A percentile compares a stretch with the other conserved stretches of the same genome.
These are phyloP conservation scores for Aepyceros melampus DNA, from an alignment of 2,113 vertebrate genomes.

Conservation along the genomic window DNA sequence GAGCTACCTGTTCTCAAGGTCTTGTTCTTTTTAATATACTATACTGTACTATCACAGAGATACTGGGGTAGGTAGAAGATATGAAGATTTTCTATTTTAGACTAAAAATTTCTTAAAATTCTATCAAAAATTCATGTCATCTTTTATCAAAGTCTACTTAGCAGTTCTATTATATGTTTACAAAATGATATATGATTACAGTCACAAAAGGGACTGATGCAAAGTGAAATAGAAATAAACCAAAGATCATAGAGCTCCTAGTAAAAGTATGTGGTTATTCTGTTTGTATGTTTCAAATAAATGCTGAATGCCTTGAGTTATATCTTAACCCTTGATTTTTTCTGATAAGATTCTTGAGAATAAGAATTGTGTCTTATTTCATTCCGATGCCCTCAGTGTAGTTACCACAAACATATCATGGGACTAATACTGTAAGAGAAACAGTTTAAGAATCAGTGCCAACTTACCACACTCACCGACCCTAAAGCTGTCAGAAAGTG, in stretches of 20 bases:
- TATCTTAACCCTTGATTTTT: neutral
- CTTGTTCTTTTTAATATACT: neutral
- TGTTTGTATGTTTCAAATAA: neutral
- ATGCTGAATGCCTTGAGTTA: neutral
- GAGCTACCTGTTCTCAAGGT: neutral
- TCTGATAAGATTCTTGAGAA: neutral
- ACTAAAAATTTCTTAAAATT: neutral
- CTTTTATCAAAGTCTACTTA: neutral
- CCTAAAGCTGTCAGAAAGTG: conserved; percentile 86
- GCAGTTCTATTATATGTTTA: neutral
- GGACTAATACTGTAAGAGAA: conserved; percentile 1
- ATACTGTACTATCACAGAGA: neutral
- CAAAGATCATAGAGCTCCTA: neutral
- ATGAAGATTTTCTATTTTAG: neutral
- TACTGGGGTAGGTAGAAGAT: neutral
- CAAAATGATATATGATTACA: neutral
- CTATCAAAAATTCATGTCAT: neutral
- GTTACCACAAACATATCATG: neutral
- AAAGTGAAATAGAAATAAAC: neutral
- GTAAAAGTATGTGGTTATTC: neutral
- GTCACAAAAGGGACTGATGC: neutral
- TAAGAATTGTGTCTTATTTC: neutral
- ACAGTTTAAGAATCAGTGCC: conserved; percentile 24
- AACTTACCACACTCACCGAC: conserved; percentile 92
- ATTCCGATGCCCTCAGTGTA: neutral